These are phyloP conservation scores for Tauraco erythrolophus DNA, from an alignment of 2,113 vertebrate species.

Conservation along the genomic window DNA sequence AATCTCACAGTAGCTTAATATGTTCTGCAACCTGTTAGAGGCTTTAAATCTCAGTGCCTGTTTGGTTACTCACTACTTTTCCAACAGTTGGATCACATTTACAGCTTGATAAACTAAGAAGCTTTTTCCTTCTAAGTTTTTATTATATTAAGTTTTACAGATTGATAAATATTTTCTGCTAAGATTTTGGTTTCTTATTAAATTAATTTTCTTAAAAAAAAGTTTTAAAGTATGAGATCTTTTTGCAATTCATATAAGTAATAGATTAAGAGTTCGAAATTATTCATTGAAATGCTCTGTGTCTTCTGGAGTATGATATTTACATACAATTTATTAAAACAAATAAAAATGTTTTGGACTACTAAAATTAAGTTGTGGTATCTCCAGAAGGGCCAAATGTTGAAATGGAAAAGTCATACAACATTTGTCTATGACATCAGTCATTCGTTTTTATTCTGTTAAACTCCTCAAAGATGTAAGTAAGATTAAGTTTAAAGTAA, in stretches of 20 bases:
- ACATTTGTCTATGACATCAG: neutral
- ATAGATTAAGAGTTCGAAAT: neutral
- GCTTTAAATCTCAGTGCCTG: neutral
- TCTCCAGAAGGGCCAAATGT: neutral
- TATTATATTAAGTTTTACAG: neutral
- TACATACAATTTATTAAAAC: neutral
- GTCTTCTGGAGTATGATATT: neutral
- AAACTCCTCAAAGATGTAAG: neutral
- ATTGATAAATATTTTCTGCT: neutral
- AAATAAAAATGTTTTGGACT: neutral
- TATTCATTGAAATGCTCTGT: neutral
- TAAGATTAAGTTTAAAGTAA: too few species aligned
- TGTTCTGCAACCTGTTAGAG: neutral
- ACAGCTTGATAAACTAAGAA: neutral
- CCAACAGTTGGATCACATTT: neutral
- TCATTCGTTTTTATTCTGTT: rapidly evolving
- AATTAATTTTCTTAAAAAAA: neutral
- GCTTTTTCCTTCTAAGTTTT: neutral
- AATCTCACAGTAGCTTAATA: neutral
- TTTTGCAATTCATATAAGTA: neutral
- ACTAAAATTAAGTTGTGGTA: neutral
- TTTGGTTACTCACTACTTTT: neutral
- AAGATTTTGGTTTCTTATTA: neutral
- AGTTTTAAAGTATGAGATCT: neutral
- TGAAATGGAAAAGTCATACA: neutral